Percentiles rank a stretch among this genome's conserved stretches.
These are phyloP conservation scores for Leiothrix lutea DNA, from an alignment of 2,113 vertebrate genomes.

Conservation along the genomic window DNA sequence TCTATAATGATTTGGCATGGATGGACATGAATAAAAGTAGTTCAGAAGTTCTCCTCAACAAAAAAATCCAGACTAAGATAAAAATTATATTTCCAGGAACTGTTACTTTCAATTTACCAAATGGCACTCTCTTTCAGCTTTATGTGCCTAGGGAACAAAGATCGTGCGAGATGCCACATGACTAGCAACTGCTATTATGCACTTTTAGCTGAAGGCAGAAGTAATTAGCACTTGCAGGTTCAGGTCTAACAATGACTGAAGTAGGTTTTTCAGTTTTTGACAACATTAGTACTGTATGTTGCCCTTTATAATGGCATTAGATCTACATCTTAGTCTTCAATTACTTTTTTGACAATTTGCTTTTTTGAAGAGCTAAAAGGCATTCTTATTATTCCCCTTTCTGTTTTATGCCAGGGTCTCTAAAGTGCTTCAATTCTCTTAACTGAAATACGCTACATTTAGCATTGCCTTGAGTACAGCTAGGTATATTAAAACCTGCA, in stretches of 20 bases:
- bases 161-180: not conserved
- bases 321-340: not conserved
- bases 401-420: not conserved
- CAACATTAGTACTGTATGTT: not conserved
- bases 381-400: not conserved
- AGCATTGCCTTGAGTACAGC: not conserved
- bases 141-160: not conserved
- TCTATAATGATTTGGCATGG: not conserved
- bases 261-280: not conserved
- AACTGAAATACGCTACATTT: not conserved
- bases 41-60: not conserved
- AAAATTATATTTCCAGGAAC: not conserved
- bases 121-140: not conserved
- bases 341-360: not conserved
- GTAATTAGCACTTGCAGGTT: constrained; percentile 4
- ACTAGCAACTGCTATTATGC: not conserved
- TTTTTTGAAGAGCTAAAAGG: not conserved
- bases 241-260: not conserved
- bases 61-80: not conserved
- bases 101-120: not conserved
- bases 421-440: not conserved
- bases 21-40: not conserved
- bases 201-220: not conserved
- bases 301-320: not conserved
- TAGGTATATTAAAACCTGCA: not conserved